Conservation (phyloP, 2,888 invertebrate species). For the Heliconius cydno region DNA sequence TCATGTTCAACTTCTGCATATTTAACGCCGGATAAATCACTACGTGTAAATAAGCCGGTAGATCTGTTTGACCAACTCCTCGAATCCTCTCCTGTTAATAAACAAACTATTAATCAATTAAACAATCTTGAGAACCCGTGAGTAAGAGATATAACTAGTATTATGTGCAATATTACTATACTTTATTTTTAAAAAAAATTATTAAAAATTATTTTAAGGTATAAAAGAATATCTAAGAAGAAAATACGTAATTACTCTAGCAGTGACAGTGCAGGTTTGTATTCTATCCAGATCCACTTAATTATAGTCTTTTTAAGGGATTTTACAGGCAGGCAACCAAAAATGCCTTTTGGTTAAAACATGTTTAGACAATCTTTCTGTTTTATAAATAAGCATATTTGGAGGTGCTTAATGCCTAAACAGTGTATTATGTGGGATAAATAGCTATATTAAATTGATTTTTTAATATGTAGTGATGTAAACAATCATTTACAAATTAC, state of each 20-base stretch:
- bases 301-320: too few species aligned
- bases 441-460: too few species aligned
- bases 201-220: constrained; percentile 53
- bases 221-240: constrained; percentile 54
- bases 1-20: constrained; percentile 59
- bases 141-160: background rate
- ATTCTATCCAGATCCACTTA: background rate
- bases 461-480: too few species aligned
- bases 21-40: constrained; percentile 75
- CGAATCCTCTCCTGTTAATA: constrained; percentile 56
- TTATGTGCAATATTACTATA: background rate
- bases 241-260: constrained; percentile 61
- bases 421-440: too few species aligned
- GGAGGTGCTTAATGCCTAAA: too few species aligned
- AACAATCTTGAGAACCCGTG: background rate
- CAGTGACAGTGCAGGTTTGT: constrained; percentile 58
- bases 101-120: background rate
- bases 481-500: too few species aligned
- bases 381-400: constrained; percentile 17
- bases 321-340: too few species aligned
- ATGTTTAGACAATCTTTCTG: too few species aligned
- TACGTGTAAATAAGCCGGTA: constrained; percentile 69
- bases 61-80: constrained; percentile 73
- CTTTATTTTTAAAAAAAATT: background rate
- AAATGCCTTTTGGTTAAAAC: too few species aligned